Percentiles rank a stretch among this genome's conserved stretches.
Evolutionary conservation across 2,797 vertebrate genomes (phyloP).

Genomic region (Rhincodon typus): DNA sequence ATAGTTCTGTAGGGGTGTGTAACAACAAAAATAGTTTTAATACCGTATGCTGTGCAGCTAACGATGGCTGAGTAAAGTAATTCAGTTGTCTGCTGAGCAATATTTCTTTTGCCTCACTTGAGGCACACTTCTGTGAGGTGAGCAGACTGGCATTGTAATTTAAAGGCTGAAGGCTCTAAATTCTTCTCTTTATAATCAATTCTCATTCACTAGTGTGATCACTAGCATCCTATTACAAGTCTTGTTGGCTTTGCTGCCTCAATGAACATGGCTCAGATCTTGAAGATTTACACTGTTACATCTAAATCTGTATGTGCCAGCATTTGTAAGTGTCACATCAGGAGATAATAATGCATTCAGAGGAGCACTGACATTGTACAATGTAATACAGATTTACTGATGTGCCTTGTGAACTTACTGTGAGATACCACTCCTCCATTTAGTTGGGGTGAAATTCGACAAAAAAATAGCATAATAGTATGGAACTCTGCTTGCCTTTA

Average conservation of each 20-base stretch:
- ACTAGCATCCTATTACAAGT: not conserved
- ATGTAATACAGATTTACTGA: not conserved
- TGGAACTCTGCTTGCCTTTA: not conserved
- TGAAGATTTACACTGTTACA: not conserved
- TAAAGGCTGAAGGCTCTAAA: not conserved
- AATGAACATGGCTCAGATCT: not conserved
- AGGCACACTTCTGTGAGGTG: not conserved
- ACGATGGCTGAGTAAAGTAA: not conserved
- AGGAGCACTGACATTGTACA: not conserved
- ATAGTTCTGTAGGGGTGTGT: not conserved
- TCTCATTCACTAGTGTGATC: not conserved
- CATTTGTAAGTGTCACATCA: not conserved
- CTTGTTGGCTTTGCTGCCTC: conserved; percentile 11
- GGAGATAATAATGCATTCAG: not conserved
- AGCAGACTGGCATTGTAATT: not conserved
- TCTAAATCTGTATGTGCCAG: not conserved
- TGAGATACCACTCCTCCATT: not conserved
- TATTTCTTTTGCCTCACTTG: not conserved
- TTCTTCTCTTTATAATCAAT: conserved; percentile 21
- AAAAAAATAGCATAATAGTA: not conserved
- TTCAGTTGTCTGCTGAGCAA: not conserved
- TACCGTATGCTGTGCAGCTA: conserved; percentile 18
- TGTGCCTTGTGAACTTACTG: not conserved
- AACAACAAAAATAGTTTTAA: conserved; percentile 16
- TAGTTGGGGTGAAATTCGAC: not conserved